phyloP scores from a whole-genome alignment of 2,797 vertebrate species.

The Choloepus didactylus region DNA sequence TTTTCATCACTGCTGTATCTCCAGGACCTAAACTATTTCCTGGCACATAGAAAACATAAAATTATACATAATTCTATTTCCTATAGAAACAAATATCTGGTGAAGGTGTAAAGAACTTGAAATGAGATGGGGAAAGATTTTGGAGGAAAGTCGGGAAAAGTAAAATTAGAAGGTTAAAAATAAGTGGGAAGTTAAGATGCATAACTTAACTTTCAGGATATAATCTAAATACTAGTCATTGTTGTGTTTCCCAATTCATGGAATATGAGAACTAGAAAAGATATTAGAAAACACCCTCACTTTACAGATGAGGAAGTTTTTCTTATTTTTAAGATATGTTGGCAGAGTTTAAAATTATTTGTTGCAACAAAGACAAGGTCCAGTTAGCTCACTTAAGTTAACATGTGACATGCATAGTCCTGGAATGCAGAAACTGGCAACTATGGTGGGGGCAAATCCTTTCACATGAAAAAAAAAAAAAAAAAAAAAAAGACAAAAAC shows the following conservation, averaged over 20 bases:
- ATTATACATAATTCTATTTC: neutral
- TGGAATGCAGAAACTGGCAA: constrained; percentile 53
- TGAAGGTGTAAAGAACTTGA: constrained; percentile 13
- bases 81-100: neutral
- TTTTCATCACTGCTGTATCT: neutral
- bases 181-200: neutral
- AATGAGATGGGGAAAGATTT: neutral
- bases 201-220: neutral
- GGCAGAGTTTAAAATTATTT: constrained; percentile 62
- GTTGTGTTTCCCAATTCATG: neutral
- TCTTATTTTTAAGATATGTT: constrained; percentile 10
- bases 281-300: neutral
- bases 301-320: constrained; percentile 43
- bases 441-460: neutral
- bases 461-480: neutral
- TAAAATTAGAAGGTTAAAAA: constrained; percentile 44
- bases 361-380: constrained; percentile 23
- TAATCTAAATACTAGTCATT: neutral
- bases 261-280: neutral
- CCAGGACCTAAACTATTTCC: constrained; percentile 5
- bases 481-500: neutral
- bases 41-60: neutral
- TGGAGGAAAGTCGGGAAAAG: neutral
- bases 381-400: constrained; percentile 5
- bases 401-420: neutral